Evolutionary conservation across 2,888 invertebrate species (phyloP).

Genomic region (Patella caerulea): DNA sequence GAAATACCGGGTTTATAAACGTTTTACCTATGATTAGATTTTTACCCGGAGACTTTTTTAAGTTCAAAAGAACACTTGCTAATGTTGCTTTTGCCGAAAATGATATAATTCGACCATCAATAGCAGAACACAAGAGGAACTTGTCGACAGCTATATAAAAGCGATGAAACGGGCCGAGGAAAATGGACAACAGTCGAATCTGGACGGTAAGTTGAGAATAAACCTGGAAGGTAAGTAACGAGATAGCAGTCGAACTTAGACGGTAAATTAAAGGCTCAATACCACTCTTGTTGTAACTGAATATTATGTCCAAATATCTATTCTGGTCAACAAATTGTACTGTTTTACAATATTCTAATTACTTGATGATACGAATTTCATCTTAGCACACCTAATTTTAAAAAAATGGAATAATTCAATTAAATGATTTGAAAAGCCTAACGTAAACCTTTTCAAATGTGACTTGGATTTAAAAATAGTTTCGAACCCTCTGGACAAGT

Average conservation of each 20-base stretch:
- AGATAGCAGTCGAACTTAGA: not conserved
- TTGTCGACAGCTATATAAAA: slow-evolving; percentile 42
- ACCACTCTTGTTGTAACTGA: too few species aligned
- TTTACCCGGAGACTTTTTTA: slow-evolving; percentile 46
- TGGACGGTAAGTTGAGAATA: slow-evolving; percentile 29
- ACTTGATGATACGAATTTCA: too few species aligned
- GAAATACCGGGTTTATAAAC: slow-evolving; percentile 16
- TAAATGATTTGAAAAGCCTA: too few species aligned
- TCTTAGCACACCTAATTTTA: too few species aligned
- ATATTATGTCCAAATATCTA: too few species aligned
- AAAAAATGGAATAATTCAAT: too few species aligned
- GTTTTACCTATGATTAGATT: slow-evolving; percentile 37
- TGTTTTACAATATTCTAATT: too few species aligned
- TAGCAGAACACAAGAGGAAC: slow-evolving; percentile 28
- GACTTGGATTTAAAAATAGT: too few species aligned
- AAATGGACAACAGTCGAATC: slow-evolving; percentile 25
- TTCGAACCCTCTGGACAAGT: too few species aligned
- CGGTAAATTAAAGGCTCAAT: too few species aligned
- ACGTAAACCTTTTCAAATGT: too few species aligned
- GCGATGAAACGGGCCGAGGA: slow-evolving; percentile 33
- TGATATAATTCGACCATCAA: slow-evolving; percentile 23
- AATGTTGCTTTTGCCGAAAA: slow-evolving; percentile 19
- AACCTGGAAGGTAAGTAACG: not conserved
- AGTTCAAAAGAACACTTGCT: slow-evolving; percentile 28
- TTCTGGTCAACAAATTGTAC: too few species aligned